phyloP scores from a whole-genome alignment of 2,888 invertebrate species.

The Drosophila quinaria region DNA sequence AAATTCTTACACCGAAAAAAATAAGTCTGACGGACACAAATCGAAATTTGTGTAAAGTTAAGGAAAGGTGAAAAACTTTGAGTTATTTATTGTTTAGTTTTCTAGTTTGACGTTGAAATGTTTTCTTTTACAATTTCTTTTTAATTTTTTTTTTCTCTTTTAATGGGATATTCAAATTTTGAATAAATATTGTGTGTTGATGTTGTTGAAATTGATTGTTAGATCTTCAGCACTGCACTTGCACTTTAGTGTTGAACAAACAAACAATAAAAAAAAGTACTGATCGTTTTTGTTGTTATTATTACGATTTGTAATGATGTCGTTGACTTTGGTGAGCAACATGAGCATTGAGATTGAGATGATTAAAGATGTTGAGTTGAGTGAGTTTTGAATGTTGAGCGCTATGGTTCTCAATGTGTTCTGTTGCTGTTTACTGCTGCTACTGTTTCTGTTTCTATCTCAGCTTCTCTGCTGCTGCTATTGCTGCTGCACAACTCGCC shows the following conservation, averaged over 20 bases:
- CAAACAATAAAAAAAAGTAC: slow-evolving; percentile 49
- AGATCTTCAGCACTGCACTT: slow-evolving; percentile 50
- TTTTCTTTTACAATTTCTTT: background rate
- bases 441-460: slow-evolving; percentile 19
- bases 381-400: slow-evolving; percentile 29
- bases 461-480: slow-evolving; percentile 12
- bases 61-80: slow-evolving; percentile 8
- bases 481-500: slow-evolving; percentile 59
- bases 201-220: slow-evolving; percentile 10
- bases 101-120: background rate
- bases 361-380: slow-evolving; percentile 2
- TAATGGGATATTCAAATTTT: background rate
- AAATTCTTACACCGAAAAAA: slow-evolving; percentile 47
- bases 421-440: slow-evolving; percentile 13
- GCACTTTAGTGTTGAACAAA: slow-evolving; percentile 32
- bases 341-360: slow-evolving; percentile 29
- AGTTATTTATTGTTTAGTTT: background rate
- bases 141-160: slow-evolving; percentile 1
- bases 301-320: slow-evolving; percentile 8
- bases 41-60: slow-evolving; percentile 16
- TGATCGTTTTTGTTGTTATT: slow-evolving; percentile 21
- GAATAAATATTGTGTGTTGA: slow-evolving; percentile 7
- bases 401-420: slow-evolving; percentile 9
- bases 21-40: slow-evolving; percentile 24
- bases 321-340: slow-evolving; percentile 33